These are phyloP conservation scores for Apodemia mormo DNA, from an alignment of 2,888 invertebrate species.

Conservation along the genomic window DNA sequence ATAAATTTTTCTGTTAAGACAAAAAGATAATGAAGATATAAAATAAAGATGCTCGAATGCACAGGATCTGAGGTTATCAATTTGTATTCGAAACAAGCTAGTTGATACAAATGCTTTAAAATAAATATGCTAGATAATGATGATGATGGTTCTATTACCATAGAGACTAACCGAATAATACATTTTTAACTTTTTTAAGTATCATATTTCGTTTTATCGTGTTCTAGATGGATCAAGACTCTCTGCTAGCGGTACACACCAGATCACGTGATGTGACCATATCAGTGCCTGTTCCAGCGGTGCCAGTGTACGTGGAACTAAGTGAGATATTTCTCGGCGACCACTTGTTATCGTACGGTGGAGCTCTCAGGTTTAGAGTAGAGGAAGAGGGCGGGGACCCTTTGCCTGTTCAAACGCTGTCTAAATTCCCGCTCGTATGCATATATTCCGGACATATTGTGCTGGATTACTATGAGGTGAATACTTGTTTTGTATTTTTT, in stretches of 20 bases:
- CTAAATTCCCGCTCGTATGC: conserved; percentile 89
- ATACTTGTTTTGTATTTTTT: conserved; percentile 13
- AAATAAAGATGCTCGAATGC: too few species aligned
- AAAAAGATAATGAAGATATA: too few species aligned
- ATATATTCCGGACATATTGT: conserved; percentile 89
- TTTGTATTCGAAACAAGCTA: too few species aligned
- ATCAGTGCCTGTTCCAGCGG: conserved; percentile 72
- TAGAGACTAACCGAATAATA: too few species aligned
- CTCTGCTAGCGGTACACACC: conserved; percentile 63
- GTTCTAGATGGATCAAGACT: conserved; percentile 64
- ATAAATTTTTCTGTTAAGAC: too few species aligned
- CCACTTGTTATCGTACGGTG: conserved; percentile 94
- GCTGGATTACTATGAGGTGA: conserved; percentile 86
- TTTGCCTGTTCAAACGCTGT: conserved; percentile 78
- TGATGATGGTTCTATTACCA: too few species aligned
- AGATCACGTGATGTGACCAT: conserved; percentile 64
- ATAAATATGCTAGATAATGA: too few species aligned
- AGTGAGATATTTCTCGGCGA: conserved; percentile 93
- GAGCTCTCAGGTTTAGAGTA: conserved; percentile 89
- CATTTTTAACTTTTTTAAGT: too few species aligned
- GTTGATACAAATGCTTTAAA: too few species aligned
- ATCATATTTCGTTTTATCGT: background rate
- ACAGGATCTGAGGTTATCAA: too few species aligned
- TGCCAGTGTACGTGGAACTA: conserved; percentile 91
- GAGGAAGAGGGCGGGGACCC: conserved; percentile 84